These are phyloP conservation scores for Cardiocondyla obscurior DNA, from an alignment of 1,140 invertebrate genomes.

Conservation along the genomic window DNA sequence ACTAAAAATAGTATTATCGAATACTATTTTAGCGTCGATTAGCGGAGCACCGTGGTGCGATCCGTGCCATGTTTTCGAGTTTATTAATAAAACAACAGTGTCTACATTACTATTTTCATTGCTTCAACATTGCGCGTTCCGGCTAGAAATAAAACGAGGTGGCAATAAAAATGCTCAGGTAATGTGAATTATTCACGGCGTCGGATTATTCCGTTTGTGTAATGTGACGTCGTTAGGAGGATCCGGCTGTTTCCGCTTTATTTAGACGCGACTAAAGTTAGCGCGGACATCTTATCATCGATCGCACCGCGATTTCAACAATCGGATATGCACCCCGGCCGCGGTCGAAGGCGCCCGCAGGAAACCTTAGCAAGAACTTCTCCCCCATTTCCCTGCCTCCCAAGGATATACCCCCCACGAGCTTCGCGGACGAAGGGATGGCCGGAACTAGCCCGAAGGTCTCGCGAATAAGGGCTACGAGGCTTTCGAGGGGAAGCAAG, in stretches of 20 bases:
- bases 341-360: conserved; percentile 21
- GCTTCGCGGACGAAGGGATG: conserved; percentile 65
- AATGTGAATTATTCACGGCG: neutral
- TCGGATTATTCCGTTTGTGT: neutral
- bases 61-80: neutral
- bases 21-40: neutral
- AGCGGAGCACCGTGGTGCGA: neutral
- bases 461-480: conserved; percentile 62
- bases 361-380: conserved; percentile 56
- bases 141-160: neutral
- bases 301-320: conserved; percentile 45
- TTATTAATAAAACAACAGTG: neutral
- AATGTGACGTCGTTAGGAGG: neutral
- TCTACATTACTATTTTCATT: too few relatives aligned
- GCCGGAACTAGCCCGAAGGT: conserved; percentile 64
- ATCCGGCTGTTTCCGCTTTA: neutral
- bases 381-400: conserved; percentile 47
- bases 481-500: conserved; percentile 58
- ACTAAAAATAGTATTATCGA: conserved; percentile 32
- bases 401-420: conserved; percentile 58
- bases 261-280: conserved; percentile 4
- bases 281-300: conserved; percentile 31
- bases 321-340: conserved; percentile 46
- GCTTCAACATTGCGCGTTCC: neutral
- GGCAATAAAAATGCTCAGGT: neutral